phyloP scores from a whole-genome alignment of 2,113 vertebrate genomes.

The Leptobrachium ailaonicum region DNA sequence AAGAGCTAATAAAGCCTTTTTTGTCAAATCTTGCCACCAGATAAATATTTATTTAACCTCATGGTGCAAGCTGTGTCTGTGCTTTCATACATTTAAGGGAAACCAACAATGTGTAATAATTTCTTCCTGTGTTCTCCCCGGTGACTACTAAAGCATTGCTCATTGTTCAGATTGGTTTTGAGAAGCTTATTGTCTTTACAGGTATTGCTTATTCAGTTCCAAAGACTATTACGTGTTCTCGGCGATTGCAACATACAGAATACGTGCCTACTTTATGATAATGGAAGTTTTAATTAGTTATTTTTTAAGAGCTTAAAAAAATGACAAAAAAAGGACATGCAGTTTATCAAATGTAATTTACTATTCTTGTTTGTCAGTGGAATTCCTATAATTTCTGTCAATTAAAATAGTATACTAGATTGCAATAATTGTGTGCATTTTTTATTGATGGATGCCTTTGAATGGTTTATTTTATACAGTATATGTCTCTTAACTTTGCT shows the following conservation, averaged over 20 bases:
- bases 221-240: slow-evolving; percentile 54
- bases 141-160: slow-evolving; percentile 62
- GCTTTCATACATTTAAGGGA: slow-evolving; percentile 58
- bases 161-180: slow-evolving; percentile 51
- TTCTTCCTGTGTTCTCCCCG: slow-evolving; percentile 64
- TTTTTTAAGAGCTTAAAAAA: too few species aligned
- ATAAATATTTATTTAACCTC: slow-evolving; percentile 31
- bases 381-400: too few species aligned
- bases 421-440: too few species aligned
- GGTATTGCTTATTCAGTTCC: slow-evolving; percentile 59
- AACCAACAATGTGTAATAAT: slow-evolving; percentile 57
- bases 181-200: slow-evolving; percentile 57
- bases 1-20: too few species aligned
- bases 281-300: too few species aligned
- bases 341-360: too few species aligned
- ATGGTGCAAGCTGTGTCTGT: slow-evolving; percentile 61
- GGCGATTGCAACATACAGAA: background rate
- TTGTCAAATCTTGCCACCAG: background rate
- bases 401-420: too few species aligned
- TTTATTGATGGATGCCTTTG: too few species aligned
- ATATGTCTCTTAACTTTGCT: too few species aligned
- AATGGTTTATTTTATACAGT: too few species aligned
- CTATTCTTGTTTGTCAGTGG: too few species aligned
- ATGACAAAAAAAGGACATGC: too few species aligned
- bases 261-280: background rate